Percentiles rank a stretch among this genome's conserved stretches.
Evolutionary conservation across 2,797 vertebrate genomes (phyloP).

Genomic region (Mormyrus proboscirostris): DNA sequence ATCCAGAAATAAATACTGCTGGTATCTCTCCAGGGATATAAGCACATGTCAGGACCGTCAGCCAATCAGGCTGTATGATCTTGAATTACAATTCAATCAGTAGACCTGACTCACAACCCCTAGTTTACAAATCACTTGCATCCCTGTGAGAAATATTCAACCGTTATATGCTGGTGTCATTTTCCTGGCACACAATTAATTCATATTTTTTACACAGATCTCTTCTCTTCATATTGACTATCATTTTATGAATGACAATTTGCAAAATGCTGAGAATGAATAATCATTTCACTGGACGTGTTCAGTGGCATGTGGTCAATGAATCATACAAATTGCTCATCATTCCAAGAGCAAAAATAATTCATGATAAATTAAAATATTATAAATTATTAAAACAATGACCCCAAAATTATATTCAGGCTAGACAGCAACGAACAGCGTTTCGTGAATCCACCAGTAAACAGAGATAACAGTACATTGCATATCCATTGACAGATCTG

Average conservation of each 20-base stretch:
- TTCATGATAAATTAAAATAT: neutral
- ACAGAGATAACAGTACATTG: neutral
- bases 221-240: neutral
- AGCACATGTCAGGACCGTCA: conserved; percentile 32
- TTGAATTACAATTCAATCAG: conserved; percentile 4
- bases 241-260: conserved; percentile 1
- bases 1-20: conserved; percentile 20
- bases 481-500: neutral
- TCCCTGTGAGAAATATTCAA: neutral
- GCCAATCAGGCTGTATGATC: conserved; percentile 10
- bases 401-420: neutral
- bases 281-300: neutral
- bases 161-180: neutral
- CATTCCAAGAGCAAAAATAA: neutral
- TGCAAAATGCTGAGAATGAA: neutral
- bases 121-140: neutral
- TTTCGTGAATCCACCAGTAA: neutral
- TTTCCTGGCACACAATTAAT: neutral
- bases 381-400: neutral
- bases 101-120: neutral
- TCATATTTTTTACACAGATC: neutral
- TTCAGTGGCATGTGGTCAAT: neutral
- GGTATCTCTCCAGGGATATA: conserved; percentile 27
- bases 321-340: conserved; percentile 1
- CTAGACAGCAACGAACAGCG: neutral